Evolutionary conservation across 2,888 invertebrate species (phyloP).

Genomic region (Lomographa bimaculata): DNA sequence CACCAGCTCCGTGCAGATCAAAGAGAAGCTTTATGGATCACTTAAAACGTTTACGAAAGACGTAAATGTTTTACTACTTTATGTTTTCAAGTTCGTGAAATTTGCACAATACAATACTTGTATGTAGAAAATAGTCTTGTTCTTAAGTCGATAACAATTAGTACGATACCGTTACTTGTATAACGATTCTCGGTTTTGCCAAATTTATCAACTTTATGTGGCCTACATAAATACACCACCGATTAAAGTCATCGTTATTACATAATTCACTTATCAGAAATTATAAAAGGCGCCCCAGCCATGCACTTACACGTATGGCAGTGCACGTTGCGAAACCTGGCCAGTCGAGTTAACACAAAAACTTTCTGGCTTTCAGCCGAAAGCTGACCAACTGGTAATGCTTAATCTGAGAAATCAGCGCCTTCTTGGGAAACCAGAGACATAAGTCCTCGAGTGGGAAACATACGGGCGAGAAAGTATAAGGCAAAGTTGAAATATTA

Average conservation of each 20-base stretch:
- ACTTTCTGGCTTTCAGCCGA: slow-evolving; percentile 57
- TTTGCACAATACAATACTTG: slow-evolving; percentile 17
- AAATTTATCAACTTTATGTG: slow-evolving; percentile 31
- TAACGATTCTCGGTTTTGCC: slow-evolving; percentile 21
- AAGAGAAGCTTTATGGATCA: slow-evolving; percentile 49
- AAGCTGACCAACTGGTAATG: slow-evolving; percentile 70
- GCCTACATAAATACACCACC: slow-evolving; percentile 40
- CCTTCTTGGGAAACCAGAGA: slow-evolving; percentile 62
- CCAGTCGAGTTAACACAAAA: slow-evolving; percentile 58
- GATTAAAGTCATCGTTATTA: slow-evolving; percentile 39
- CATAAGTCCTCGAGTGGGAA: slow-evolving; percentile 38
- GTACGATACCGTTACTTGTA: too few species aligned
- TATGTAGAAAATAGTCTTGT: too few species aligned
- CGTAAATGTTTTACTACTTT: slow-evolving; percentile 43
- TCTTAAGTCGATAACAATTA: too few species aligned
- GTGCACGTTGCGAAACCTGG: slow-evolving; percentile 56
- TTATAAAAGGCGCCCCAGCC: slow-evolving; percentile 22
- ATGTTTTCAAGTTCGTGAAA: slow-evolving; percentile 31
- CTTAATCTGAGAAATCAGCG: slow-evolving; percentile 68
- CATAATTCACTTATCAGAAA: slow-evolving; percentile 30
- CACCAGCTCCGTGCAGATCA: slow-evolving; percentile 46
- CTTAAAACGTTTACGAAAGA: slow-evolving; percentile 47
- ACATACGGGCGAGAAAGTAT: slow-evolving; percentile 48
- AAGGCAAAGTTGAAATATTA: slow-evolving; percentile 44
- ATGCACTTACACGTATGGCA: slow-evolving; percentile 29